These are phyloP conservation scores for Crotalus adamanteus DNA, from an alignment of 2,797 vertebrate genomes.

Conservation along the genomic window DNA sequence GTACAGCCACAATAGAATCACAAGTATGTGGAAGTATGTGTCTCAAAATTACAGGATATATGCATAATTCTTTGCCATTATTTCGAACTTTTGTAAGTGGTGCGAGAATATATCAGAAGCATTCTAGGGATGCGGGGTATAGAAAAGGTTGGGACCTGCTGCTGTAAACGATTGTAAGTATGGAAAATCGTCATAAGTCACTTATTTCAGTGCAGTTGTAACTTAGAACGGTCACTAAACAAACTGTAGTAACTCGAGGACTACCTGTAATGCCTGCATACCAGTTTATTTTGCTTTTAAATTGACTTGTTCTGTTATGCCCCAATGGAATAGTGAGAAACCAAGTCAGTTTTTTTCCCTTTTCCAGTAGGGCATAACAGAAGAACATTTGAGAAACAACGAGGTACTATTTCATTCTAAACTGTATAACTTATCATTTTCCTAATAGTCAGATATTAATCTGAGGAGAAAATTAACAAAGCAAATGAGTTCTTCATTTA, in stretches of 20 bases:
- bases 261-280: slow-evolving; percentile 13
- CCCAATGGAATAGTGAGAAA: slow-evolving; percentile 41
- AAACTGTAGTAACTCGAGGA: no score
- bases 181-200: no score
- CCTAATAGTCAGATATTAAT: slow-evolving; percentile 53
- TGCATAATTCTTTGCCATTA: no score
- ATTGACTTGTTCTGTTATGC: slow-evolving; percentile 46
- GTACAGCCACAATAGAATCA: background rate
- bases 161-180: no score
- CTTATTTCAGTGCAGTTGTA: no score
- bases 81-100: no score
- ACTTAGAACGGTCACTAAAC: no score
- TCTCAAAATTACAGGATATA: background rate
- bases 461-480: slow-evolving; percentile 46
- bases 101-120: no score
- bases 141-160: no score
- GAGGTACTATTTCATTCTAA: slow-evolving; percentile 38
- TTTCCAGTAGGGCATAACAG: slow-evolving; percentile 8
- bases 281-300: slow-evolving; percentile 47
- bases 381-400: slow-evolving; percentile 53
- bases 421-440: slow-evolving; percentile 30
- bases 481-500: slow-evolving; percentile 2
- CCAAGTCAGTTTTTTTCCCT: background rate
- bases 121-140: no score
- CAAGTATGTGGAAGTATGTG: background rate